A percentile compares a stretch with the other conserved stretches of the same genome.
These are phyloP conservation scores for Proteles cristata DNA, from an alignment of 2,113 vertebrate species.

Conservation along the genomic window DNA sequence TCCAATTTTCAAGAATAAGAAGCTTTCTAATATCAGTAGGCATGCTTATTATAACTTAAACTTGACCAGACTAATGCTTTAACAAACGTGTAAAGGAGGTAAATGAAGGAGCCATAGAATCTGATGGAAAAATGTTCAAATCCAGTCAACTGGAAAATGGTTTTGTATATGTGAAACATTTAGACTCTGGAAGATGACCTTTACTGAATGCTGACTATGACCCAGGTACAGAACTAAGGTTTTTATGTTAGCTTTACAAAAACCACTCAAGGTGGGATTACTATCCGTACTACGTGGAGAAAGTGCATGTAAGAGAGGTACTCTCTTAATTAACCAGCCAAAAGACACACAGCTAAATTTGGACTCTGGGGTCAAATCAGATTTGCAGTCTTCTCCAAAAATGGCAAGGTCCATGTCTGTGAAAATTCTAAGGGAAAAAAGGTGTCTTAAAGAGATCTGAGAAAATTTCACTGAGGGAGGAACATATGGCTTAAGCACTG, in stretches of 20 bases:
- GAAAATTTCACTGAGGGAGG: background rate
- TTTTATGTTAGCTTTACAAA: background rate
- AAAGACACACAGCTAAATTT: background rate
- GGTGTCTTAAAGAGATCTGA: background rate
- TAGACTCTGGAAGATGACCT: background rate
- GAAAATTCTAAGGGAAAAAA: background rate
- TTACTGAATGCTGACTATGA: background rate
- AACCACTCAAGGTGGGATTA: background rate
- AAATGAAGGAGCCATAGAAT: background rate
- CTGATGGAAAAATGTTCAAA: background rate
- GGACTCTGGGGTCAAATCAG: background rate
- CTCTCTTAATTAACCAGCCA: background rate
- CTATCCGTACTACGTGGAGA: background rate
- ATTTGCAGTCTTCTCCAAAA: background rate
- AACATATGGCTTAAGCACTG: background rate
- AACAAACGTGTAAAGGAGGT: background rate
- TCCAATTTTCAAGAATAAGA: background rate
- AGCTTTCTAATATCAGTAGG: background rate
- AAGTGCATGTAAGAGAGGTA: background rate
- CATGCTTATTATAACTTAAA: background rate
- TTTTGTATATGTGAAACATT: background rate
- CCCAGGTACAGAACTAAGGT: background rate
- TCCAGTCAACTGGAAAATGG: background rate
- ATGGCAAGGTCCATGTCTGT: background rate
- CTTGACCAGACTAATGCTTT: background rate